phyloP scores from a whole-genome alignment of 2,797 vertebrate genomes.

The Limnodromus scolopaceus region DNA sequence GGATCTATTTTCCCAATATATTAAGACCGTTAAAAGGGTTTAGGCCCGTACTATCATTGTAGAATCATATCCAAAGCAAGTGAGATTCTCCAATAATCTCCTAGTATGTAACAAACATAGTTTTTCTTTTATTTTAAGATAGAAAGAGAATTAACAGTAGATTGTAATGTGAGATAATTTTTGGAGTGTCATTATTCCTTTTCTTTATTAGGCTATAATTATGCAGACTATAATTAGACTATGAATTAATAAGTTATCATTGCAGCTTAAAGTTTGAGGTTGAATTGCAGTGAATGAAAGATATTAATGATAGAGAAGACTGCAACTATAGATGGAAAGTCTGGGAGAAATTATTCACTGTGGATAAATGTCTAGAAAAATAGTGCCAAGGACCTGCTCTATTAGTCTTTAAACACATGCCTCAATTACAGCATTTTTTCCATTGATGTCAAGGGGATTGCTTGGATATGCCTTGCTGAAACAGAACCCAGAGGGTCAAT shows the following conservation, averaged over 20 bases:
- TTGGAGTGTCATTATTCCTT: conserved; percentile 9
- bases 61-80: not conserved
- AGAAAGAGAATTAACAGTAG: not conserved
- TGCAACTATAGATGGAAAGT: not conserved
- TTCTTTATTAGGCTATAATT: conserved; percentile 41
- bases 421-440: not conserved
- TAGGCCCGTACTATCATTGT: not conserved
- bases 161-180: conserved; percentile 12
- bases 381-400: not conserved
- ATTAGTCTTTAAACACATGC: not conserved
- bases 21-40: not conserved
- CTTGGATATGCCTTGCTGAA: not conserved
- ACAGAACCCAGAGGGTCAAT: not conserved
- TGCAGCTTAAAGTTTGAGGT: conserved; percentile 11
- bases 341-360: not conserved
- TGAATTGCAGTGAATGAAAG: conserved; percentile 1
- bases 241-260: not conserved
- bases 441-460: not conserved
- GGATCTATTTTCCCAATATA: not conserved
- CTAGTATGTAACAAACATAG: not conserved
- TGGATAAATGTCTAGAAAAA: not conserved
- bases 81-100: not conserved
- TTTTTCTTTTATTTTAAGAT: not conserved
- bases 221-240: conserved; percentile 18
- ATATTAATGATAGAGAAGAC: not conserved